Evolutionary conservation across 1,140 invertebrate genomes (phyloP).

Genomic region (Tenebrio molitor): DNA sequence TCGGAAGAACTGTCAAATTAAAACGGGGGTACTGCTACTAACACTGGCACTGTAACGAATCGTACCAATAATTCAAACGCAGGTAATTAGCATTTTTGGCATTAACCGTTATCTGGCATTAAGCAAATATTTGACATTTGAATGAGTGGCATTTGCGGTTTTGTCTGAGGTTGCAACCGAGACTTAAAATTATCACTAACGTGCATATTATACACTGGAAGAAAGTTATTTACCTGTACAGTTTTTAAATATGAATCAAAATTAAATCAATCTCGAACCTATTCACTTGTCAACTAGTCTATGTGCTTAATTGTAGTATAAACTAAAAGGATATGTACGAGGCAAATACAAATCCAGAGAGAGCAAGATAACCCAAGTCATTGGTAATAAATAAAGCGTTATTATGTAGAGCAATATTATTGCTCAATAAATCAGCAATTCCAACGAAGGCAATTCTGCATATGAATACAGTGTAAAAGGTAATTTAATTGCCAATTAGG

Average conservation of each 20-base stretch:
- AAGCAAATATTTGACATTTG: slow-evolving; percentile 39
- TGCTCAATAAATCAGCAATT: slow-evolving; percentile 47
- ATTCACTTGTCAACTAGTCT: slow-evolving; percentile 16
- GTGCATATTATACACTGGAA: neutral
- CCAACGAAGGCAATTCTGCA: slow-evolving; percentile 46
- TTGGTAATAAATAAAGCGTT: slow-evolving; percentile 45
- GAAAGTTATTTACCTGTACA: slow-evolving; percentile 15
- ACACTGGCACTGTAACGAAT: neutral
- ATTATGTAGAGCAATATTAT: slow-evolving; percentile 49
- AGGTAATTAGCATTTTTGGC: slow-evolving; percentile 16
- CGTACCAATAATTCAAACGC: neutral
- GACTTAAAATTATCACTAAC: neutral
- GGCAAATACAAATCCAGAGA: slow-evolving; percentile 31
- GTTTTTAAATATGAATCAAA: slow-evolving; percentile 22
- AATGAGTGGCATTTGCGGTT: slow-evolving; percentile 32
- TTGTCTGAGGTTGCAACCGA: slow-evolving; percentile 3
- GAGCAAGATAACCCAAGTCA: slow-evolving; percentile 29
- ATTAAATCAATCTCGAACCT: neutral
- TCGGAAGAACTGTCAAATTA: slow-evolving; percentile 14
- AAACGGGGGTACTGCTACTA: neutral
- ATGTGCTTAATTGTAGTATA: neutral
- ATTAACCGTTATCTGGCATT: slow-evolving; percentile 31
- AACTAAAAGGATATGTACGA: slow-evolving; percentile 38
- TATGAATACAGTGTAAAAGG: slow-evolving; percentile 46
- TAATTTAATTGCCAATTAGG: slow-evolving; percentile 47